Evolutionary conservation across 2,797 vertebrate genomes (phyloP), one percentile per base, ranked within the genome.

Genomic region (Micrastur ruficollis): DNA sequence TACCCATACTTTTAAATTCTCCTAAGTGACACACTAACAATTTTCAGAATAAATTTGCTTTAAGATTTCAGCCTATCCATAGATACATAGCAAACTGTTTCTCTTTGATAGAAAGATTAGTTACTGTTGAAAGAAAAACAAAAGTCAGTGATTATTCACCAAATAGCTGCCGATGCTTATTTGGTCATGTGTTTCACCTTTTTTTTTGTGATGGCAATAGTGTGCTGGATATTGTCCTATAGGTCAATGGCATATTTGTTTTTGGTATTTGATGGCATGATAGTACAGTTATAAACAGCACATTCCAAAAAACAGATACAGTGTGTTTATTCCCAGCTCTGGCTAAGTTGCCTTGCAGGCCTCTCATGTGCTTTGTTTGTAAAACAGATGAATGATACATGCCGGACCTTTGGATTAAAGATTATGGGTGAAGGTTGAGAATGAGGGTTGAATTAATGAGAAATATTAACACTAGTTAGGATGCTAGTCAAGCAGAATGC

Each of bases 401-500:
- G 11, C 88, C 1, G 10, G 80, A 80, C 25, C 18, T 78, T 59
- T 90, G 82, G 72, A 88, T 95, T 94, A 93, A 95, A 97, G 47
- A 74, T 81, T 36, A 85, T 32, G 72, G 82, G 36, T 9, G 22
- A 95, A 86, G 56, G 38, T 50, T 84, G 58, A 93, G 27, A 84
- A 89, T 89, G 79, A 87, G 34, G 21, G 25, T n/a, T 81, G 61
- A 85, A 71, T 76, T 90, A 83, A 91, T 74, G 46, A 90, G 76
- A 81, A 91, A 58, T 68, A 61, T n/a, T 86, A 86, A 63, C 49
- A 11, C 52, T 42, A 91, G 86, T 73, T 75, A 76, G 78, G 85
- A 87, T 50, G 58, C 2, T 31, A 42, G 38, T 47, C 81, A 68
- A 68, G 80, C 36, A 81, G 49, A 90, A 12, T 18, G 44, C 36